Base-by-base conservation (phyloP, 2,113 vertebrate genomes). In the Rhea pennata region DNA sequence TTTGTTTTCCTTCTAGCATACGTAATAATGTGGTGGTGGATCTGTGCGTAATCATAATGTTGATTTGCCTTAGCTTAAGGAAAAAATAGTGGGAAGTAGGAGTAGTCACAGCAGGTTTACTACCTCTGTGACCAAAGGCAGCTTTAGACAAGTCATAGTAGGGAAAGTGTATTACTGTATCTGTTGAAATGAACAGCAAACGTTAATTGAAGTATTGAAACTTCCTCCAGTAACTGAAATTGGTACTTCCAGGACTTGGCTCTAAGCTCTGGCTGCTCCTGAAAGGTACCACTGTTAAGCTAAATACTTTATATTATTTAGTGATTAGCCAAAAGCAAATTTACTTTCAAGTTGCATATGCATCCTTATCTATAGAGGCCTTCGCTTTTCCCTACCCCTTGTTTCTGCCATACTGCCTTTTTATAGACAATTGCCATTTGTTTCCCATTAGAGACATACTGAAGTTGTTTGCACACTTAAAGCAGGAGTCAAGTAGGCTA, bases 331-430 rank as follows among this genome's bases (percentile, higher is more conserved):
- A 40, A 48, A 48, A 44, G 53, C 64, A 10, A 87, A 65, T 66
- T 46, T 8, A 26, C 26, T 90, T 56, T 10, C 1, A 54, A 56
- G 24, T 40, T 88, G n/a, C 12, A 8, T 27, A 2, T 7, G 3
- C 0, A 0, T 21, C 15, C 8, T 26, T 73, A 14, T 7, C 23
- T 75, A 13, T 4, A 59, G 27, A 84, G 29, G 46, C 51, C 31
- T 36, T 40, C 11, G 67, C 48, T 42, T 73, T 50, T 17, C 12
- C 46, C 17, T 10, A 5, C 14, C 15, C 26, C 39, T 69, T 62
- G 23, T 26, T 92, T 29, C 26, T 87, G 9, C 16, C 58, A 2
- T 17, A 53, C 13, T 39, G 59, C 42, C 3, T 24, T 33, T 87
- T 33, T 15, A 10, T 3, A 22, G n/a, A 48, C 10, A 27, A 10